Evolutionary conservation across 2,113 vertebrate genomes (phyloP).

Genomic region (Stictonetta naevosa): DNA sequence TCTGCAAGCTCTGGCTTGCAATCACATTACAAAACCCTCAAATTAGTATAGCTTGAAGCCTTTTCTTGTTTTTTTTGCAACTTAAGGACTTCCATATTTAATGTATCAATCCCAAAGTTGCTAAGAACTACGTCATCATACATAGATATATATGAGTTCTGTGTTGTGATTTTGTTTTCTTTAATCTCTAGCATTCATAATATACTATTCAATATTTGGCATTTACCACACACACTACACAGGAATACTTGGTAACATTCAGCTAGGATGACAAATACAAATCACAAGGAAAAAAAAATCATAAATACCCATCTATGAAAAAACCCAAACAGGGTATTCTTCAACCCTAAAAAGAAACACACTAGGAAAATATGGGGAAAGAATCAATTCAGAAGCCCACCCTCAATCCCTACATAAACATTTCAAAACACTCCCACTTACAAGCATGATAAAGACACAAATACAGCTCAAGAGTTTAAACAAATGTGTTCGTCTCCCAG

Average conservation of each 20-base stretch:
- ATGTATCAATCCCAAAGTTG: not conserved
- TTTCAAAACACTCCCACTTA: not conserved
- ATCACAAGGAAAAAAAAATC: not conserved
- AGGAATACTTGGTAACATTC: not conserved
- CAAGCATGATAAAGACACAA: not conserved
- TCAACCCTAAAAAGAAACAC: not conserved
- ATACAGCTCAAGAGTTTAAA: not conserved
- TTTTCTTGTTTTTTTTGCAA: not conserved
- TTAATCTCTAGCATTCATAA: not conserved
- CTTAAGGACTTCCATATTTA: not conserved
- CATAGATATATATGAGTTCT: not conserved
- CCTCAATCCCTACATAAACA: not conserved
- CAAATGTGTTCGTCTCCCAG: not conserved
- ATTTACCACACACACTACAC: not conserved
- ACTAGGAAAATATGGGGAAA: not conserved
- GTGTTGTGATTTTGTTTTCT: not conserved
- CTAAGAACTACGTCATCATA: not conserved
- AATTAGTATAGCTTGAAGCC: not conserved
- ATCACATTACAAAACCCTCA: not conserved
- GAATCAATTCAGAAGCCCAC: not conserved
- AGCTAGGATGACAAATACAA: not conserved
- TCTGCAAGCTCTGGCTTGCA: not conserved
- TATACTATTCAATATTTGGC: not conserved
- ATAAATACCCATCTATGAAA: not conserved
- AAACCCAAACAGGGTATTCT: not conserved